Evolutionary conservation across 53 echinoderm and acorn worm genomes (phyloP).

Genomic region (Antedon mediterranea): DNA sequence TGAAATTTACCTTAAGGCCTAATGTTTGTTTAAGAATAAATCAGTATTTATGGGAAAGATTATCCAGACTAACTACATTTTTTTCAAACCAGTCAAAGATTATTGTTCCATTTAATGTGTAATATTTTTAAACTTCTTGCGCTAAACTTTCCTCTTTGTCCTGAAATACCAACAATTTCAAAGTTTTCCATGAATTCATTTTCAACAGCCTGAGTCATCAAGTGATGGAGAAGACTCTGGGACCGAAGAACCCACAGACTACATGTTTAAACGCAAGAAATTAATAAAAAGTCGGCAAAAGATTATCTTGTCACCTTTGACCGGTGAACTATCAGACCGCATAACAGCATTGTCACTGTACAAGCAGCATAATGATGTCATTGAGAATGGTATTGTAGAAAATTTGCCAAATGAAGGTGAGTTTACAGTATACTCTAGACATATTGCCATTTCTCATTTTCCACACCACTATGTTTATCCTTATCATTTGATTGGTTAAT

Average conservation of each 20-base stretch:
- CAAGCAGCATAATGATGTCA: neutral
- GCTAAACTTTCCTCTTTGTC: neutral
- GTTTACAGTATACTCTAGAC: too few species aligned
- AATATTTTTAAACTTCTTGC: neutral
- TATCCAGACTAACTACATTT: too few species aligned
- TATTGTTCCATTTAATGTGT: neutral
- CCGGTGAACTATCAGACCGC: neutral
- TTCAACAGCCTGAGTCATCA: constrained; percentile 2
- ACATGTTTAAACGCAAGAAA: neutral
- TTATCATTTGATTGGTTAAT: too few species aligned
- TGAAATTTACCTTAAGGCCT: too few species aligned
- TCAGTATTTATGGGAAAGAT: too few species aligned
- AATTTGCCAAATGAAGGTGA: constrained; percentile 5
- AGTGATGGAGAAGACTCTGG: constrained; percentile 2
- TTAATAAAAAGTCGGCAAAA: neutral
- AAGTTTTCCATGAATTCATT: neutral
- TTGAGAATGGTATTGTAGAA: constrained; percentile 3
- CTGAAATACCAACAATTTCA: neutral
- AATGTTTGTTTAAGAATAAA: too few species aligned
- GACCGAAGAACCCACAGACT: constrained; percentile 7
- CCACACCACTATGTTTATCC: too few species aligned
- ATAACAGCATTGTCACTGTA: neutral
- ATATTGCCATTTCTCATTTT: too few species aligned
- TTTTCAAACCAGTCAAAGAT: too few species aligned
- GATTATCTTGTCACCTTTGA: constrained; percentile 1